Evolutionary conservation across 2,888 invertebrate genomes (phyloP).

Genomic region (Leptopilina syphax): DNA sequence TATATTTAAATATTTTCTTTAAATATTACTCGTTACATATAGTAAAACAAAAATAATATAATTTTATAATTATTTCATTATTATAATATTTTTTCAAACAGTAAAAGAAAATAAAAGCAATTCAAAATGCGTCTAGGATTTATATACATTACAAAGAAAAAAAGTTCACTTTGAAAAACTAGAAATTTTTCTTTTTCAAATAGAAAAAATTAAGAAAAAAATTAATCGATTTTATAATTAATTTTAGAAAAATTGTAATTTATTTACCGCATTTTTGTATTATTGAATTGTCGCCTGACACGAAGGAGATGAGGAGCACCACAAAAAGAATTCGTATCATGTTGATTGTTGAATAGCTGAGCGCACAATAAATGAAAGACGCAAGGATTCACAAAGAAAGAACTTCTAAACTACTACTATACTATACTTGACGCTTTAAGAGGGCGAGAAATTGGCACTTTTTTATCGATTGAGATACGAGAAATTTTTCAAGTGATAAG

Average conservation of each 20-base stretch:
- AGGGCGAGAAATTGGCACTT: background rate
- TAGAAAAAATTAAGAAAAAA: background rate
- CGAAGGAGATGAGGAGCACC: background rate
- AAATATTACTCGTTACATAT: no score
- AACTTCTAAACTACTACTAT: background rate
- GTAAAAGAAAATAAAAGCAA: no score
- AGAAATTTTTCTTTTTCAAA: no score
- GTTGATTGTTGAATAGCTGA: slow-evolving; percentile 10
- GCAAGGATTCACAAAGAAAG: background rate
- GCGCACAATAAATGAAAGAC: background rate
- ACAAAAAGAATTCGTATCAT: slow-evolving; percentile 11
- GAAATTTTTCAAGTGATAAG: slow-evolving; percentile 40
- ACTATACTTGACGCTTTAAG: no score
- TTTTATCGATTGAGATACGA: slow-evolving; percentile 53
- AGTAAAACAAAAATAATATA: no score
- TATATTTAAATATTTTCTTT: no score
- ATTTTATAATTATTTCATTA: no score
- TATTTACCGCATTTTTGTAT: slow-evolving; percentile 11
- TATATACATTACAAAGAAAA: no score
- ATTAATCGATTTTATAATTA: background rate
- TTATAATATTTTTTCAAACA: no score
- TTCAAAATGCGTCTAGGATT: no score
- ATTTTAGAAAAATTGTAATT: background rate
- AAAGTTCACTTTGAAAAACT: no score
- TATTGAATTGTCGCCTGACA: background rate